Conservation (phyloP, 2,888 invertebrate species). For the Endotricha flammealis region DNA sequence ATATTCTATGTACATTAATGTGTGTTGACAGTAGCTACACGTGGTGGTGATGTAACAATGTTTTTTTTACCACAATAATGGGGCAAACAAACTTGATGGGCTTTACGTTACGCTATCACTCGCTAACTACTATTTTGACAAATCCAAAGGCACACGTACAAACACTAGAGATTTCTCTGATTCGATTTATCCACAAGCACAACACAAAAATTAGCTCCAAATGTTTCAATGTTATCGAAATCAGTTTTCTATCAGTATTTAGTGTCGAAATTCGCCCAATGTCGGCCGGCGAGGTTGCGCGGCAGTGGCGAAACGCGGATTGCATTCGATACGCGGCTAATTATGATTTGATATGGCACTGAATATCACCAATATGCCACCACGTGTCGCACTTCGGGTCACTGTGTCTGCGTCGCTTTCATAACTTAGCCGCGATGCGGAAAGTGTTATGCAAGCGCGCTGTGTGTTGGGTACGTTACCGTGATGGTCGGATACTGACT, state of each 20-base stretch:
- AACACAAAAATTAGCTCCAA: constrained; percentile 2
- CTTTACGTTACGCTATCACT: too few relatives aligned
- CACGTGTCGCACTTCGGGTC: constrained; percentile 15
- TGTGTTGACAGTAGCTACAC: constrained; percentile 8
- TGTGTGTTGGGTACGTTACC: constrained; percentile 26
- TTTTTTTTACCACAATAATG: too few relatives aligned
- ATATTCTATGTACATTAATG: background rate
- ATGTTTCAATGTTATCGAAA: constrained; percentile 46
- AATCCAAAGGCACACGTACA: too few relatives aligned
- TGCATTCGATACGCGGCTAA: constrained; percentile 26
- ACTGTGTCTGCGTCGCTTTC: constrained; percentile 21
- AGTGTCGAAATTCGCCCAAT: constrained; percentile 46
- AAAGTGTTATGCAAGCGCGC: constrained; percentile 32
- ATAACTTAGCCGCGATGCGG: constrained; percentile 31
- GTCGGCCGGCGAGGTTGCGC: constrained; percentile 41
- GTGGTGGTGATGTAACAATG: constrained; percentile 3
- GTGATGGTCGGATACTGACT: constrained; percentile 19
- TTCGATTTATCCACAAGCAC: constrained; percentile 4
- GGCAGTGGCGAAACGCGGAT: constrained; percentile 32
- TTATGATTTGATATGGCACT: constrained; percentile 22
- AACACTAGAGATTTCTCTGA: too few relatives aligned
- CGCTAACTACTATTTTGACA: too few relatives aligned
- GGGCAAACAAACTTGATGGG: too few relatives aligned
- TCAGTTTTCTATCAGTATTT: constrained; percentile 37
- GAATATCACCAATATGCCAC: constrained; percentile 15